These are phyloP conservation scores for Bos javanicus DNA, from an alignment of 2,113 vertebrate genomes.

Conservation along the genomic window DNA sequence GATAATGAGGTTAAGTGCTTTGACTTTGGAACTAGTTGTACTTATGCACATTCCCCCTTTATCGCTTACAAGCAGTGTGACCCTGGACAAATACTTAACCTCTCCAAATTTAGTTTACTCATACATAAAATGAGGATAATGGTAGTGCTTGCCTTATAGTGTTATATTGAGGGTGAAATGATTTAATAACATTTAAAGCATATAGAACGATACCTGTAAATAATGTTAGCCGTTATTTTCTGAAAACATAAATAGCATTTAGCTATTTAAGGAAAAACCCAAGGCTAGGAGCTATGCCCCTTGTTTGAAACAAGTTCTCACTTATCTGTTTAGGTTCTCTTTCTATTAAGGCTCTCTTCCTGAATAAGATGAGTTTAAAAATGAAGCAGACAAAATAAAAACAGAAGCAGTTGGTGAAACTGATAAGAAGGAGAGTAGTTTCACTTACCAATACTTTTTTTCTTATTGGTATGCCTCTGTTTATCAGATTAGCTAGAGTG, in stretches of 20 bases:
- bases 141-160: background rate
- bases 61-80: background rate
- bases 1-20: background rate
- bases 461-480: background rate
- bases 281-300: background rate
- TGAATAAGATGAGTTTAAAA: background rate
- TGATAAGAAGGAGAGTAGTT: background rate
- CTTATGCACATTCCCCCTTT: background rate
- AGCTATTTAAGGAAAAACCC: background rate
- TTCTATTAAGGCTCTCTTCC: background rate
- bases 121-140: background rate
- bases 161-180: constrained; percentile 21
- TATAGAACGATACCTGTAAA: background rate
- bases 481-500: background rate
- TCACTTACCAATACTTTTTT: background rate
- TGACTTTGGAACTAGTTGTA: background rate
- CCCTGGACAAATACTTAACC: background rate
- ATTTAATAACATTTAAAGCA: background rate
- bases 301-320: background rate
- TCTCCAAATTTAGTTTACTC: background rate
- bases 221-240: background rate
- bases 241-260: background rate
- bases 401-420: background rate
- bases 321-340: background rate
- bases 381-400: background rate